Evolutionary conservation across 2,888 invertebrate genomes (phyloP).

Genomic region (Megamerina dolium): DNA sequence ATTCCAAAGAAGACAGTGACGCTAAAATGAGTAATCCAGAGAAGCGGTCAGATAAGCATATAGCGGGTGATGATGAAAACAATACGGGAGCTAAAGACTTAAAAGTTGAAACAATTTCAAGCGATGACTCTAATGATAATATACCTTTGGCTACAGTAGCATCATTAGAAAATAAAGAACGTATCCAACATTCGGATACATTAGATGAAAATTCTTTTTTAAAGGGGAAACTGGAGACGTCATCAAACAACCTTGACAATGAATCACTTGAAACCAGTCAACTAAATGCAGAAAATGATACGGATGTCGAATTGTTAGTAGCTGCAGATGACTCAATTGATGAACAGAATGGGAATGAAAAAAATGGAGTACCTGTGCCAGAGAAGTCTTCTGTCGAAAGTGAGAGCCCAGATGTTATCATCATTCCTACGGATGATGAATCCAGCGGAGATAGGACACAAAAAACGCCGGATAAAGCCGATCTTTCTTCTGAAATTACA

Average conservation of each 20-base stretch:
- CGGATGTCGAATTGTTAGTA: conserved; percentile 6
- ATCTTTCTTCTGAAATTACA: too few relatives aligned
- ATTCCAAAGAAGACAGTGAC: neutral
- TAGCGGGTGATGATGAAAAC: neutral
- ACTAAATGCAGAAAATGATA: conserved; percentile 10
- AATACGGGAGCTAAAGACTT: neutral
- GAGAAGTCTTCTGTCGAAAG: conserved; percentile 17
- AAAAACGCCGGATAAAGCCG: too few relatives aligned
- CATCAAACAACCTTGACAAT: conserved; percentile 8
- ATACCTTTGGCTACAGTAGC: conserved; percentile 40
- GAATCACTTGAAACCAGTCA: neutral
- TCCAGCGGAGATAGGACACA: conserved; percentile 20
- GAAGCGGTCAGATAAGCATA: neutral
- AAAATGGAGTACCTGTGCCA: conserved; percentile 1
- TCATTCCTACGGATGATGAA: conserved; percentile 31
- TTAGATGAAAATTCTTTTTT: conserved; percentile 15
- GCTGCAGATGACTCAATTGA: neutral
- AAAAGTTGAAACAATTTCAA: conserved; percentile 27
- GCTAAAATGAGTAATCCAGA: neutral
- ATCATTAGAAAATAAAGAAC: conserved; percentile 35
- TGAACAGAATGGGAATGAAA: conserved; percentile 10
- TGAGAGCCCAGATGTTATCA: conserved; percentile 28
- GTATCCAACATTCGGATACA: conserved; percentile 17
- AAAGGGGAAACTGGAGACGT: conserved; percentile 23
- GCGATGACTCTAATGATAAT: conserved; percentile 46